Percentiles rank a stretch among this genome's conserved stretches.
Evolutionary conservation across 2,888 invertebrate genomes (phyloP).

Genomic region (Autographa gamma): DNA sequence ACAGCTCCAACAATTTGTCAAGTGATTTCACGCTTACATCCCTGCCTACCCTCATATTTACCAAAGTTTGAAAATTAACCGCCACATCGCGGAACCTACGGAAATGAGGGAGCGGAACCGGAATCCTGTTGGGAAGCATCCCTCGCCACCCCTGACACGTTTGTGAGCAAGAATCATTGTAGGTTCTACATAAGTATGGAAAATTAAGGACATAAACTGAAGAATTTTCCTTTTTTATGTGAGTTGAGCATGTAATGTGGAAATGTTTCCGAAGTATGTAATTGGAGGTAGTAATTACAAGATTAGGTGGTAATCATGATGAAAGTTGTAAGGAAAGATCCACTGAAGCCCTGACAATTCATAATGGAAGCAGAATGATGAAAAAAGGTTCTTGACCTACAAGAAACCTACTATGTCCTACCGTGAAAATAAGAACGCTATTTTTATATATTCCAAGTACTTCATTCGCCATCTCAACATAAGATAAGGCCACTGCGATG

Average conservation of each 20-base stretch:
- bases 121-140: constrained; percentile 48
- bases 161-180: not conserved
- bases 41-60: not conserved
- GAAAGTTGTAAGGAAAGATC: too few relatives aligned
- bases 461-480: too few relatives aligned
- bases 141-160: constrained; percentile 3
- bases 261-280: not conserved
- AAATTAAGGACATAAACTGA: not conserved
- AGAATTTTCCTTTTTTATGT: not conserved
- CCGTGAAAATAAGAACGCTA: too few relatives aligned
- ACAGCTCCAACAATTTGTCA: constrained; percentile 6
- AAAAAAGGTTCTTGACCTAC: too few relatives aligned
- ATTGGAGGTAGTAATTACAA: too few relatives aligned
- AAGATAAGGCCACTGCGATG: too few relatives aligned
- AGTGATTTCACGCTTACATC: not conserved
- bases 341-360: too few relatives aligned
- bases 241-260: not conserved
- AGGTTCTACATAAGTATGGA: not conserved
- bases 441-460: too few relatives aligned
- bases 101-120: constrained; percentile 61
- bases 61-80: constrained; percentile 53
- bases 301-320: too few relatives aligned
- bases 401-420: too few relatives aligned
- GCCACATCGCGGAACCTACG: constrained; percentile 44
- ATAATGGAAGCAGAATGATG: too few relatives aligned